Base-by-base conservation (phyloP, 2,113 vertebrate species). In the Laticauda colubrina region DNA sequence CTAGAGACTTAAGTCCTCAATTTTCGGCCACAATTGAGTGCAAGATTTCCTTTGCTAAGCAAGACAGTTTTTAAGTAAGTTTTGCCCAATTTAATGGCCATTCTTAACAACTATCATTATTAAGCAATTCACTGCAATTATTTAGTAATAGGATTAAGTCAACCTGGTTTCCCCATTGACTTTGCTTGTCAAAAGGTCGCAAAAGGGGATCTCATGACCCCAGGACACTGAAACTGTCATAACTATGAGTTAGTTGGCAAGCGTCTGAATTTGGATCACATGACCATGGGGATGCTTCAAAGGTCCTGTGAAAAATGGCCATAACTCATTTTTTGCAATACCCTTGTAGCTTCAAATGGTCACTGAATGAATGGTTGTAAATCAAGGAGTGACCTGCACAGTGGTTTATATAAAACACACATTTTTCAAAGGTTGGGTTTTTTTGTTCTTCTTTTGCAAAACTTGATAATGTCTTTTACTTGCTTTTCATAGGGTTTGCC, bases 401-500 rank as follows among this genome's bases (percentile, higher is more conserved):
- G 64, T n/a, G 64, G 64, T 69, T 4, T 15, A 34, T 69, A 69
- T 34, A 15, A 10, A 26, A 6, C 29, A 4, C 2, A 14, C 29
- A 3, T 64, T n/a, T 69, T 69, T 69, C 64, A 69, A 69, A 69
- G 64, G 29, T 1, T 15, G 7, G 7, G 24, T 24, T 23, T 34
- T n/a, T 29, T 54, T 48, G 1, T 43, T 15, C 18, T 34, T 2
- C 23, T 34, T 39, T 57, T 34, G 5, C n/a, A 55, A 24, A 91
- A 7, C 9, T 53, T 21, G 26, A 51, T 21, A 23, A 43, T 12
- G 15, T 26, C 4, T 51, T 57, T 20, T 24, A 1, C 5, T 96
- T 81, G 18, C 48, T 96, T 94, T 92, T 61, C 3, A 0, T 90
- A 99, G 99, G 99, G 51, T 97, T 99, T 90, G 98, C 98, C 89